Base-by-base conservation (phyloP, 2,113 vertebrate genomes). In the Tinamus guttatus region DNA sequence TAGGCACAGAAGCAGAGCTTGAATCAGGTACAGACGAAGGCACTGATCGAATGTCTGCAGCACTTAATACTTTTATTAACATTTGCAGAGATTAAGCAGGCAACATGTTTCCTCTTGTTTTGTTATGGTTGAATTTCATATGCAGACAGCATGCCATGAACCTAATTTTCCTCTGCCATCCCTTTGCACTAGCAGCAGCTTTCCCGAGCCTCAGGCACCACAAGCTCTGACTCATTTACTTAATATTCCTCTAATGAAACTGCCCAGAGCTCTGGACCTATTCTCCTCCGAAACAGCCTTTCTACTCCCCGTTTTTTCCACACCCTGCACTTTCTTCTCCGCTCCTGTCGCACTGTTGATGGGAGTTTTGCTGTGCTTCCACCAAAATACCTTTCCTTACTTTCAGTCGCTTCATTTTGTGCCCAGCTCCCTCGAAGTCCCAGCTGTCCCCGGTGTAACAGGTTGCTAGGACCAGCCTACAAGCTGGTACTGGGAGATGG, bases 41-140 rank as follows among this genome's bases (percentile, higher is more conserved):
- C 83, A 60, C 56, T 1, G 2, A 20, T 75, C 41, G 77, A 90
- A 88, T 32, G 49, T 88, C 93, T 96, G 92, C 82, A 76, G 73
- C 2, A 34, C 85, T 90, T 94, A 77, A 94, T 93, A 58, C 54
- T 58, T 58, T 58, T 58, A 58, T 58, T 58, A 58, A 58, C 54
- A 58, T 58, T 58, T 58, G 54, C 54, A 58, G 54, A 58, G 54
- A 45, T 92, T 85, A 95, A 89, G 93, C 92, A 95, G 89, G 73
- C 80, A 96, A 95, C 95, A 96, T 93, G 96, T 96, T 97, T 93
- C 92, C 94, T 96, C 95, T 96, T 97, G 95, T 94, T 90, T 84
- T 95, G 93, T 94, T 95, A 89, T 90, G 93, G 90, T 32, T 95
- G 94, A 94, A 92, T 95, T 92, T 93, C 58, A 25, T 67, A 90